Conservation (phyloP, 2,113 vertebrate species). For the Megaceryle maxima region DNA sequence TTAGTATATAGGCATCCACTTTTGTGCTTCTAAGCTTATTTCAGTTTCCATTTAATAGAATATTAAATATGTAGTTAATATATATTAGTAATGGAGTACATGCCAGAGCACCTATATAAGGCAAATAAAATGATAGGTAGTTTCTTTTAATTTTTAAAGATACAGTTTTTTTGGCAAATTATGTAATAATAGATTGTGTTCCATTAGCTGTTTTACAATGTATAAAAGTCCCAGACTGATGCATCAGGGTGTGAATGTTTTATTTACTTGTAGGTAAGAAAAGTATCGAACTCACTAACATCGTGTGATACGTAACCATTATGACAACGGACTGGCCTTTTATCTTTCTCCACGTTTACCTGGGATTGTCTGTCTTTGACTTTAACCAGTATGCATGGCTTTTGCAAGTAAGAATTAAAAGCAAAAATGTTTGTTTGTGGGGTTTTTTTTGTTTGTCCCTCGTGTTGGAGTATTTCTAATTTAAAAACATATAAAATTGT, state of each 20-base stretch:
- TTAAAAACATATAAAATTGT: not conserved
- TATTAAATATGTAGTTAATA: not conserved
- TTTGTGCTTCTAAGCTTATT: not conserved
- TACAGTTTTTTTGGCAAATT: not conserved
- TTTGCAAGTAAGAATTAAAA: not conserved
- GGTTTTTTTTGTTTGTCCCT: not conserved
- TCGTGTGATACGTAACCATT: not conserved
- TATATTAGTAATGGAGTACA: not conserved
- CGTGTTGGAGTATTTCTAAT: not conserved
- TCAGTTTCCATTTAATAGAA: not conserved
- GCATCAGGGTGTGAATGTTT: not conserved
- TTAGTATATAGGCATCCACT: not conserved
- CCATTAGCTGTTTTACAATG: not conserved
- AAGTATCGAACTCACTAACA: not conserved
- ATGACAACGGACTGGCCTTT: not conserved
- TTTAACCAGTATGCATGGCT: not conserved
- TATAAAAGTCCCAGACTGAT: not conserved
- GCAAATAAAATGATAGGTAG: not conserved
- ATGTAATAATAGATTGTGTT: not conserved
- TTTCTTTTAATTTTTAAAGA: not conserved
- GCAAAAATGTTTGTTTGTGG: not conserved
- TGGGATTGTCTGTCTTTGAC: not conserved
- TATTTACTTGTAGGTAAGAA: slow-evolving; percentile 21
- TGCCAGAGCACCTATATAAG: not conserved
- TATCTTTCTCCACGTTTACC: not conserved